Evolutionary conservation across 2,888 invertebrate species (phyloP).

Genomic region (Corbicula japonica): DNA sequence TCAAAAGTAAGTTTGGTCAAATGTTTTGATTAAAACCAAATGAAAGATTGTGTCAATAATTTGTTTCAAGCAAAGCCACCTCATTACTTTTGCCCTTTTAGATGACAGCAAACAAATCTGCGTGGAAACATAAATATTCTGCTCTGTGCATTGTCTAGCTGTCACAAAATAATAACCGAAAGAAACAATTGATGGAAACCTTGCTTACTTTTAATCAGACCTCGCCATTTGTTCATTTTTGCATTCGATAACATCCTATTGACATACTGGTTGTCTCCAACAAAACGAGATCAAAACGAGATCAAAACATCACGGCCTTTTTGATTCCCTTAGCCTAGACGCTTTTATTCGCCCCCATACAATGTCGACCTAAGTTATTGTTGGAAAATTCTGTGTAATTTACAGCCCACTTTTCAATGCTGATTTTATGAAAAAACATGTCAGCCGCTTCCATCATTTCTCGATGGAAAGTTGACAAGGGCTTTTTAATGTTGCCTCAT

Average conservation of each 20-base stretch:
- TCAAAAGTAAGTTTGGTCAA: too few species aligned
- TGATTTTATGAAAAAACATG: constrained; percentile 54
- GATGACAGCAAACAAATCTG: constrained; percentile 25
- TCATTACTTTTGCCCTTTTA: not conserved
- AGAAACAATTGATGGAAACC: not conserved
- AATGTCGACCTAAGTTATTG: constrained; percentile 54
- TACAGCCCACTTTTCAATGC: constrained; percentile 60
- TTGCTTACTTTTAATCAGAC: constrained; percentile 53
- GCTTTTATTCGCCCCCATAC: constrained; percentile 43
- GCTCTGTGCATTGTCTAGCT: constrained; percentile 55
- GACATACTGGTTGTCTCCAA: constrained; percentile 36
- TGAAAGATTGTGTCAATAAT: too few species aligned
- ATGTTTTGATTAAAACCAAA: too few species aligned
- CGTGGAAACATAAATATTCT: constrained; percentile 42
- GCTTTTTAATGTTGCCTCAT: constrained; percentile 57
- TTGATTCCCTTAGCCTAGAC: constrained; percentile 22
- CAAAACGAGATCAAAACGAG: constrained; percentile 52
- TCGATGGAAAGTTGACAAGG: constrained; percentile 53
- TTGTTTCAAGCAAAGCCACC: too few species aligned
- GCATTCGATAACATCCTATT: constrained; percentile 42
- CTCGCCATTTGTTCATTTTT: constrained; percentile 35
- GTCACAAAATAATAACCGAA: constrained; percentile 38
- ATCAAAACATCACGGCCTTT: constrained; percentile 50
- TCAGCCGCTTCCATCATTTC: constrained; percentile 56
- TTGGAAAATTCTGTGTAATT: constrained; percentile 58